Base-by-base conservation (phyloP, 1,140 invertebrate genomes). In the Leguminivora glycinivorella region DNA sequence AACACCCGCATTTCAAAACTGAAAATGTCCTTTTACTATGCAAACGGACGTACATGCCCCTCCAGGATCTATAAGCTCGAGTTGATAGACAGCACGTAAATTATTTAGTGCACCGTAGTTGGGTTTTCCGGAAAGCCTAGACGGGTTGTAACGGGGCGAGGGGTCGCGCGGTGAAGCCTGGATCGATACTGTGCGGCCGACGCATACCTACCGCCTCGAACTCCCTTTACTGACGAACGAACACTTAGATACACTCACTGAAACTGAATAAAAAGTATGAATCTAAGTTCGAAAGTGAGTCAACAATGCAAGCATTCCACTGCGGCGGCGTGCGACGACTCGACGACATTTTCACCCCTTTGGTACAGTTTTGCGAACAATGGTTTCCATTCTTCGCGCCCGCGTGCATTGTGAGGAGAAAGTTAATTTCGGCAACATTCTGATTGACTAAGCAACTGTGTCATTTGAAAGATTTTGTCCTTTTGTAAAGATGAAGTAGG, bases 181-280 rank as follows among this genome's bases (percentile, higher is more conserved):
- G 81, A 85, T 83, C 82, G 81, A 86, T 84, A 82, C 56, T 73
- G 78, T 76, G 75, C 76, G 68, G 71, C 70, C 74, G 73, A 76
- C 70, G 58, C 71, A 60, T 71, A 52, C 72, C 75, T 69, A 70
- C 72, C 14, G 19, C 12, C 19, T 31, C 31, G n/a, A 31, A 72
- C 70, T 71, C 66, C 69, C 73, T 75, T 71, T 71, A 63, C 58
- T 70, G 19, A 52, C 47, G 43, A 52, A 52, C 47, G 17, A 52
- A 9, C 6, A 52, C 7, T 52, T 22, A 52, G 43, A 19, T 52
- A 9, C 17, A 22, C 10, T 52, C 47, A 52, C 47, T 52, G 47
- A 22, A 52, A 52, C 47, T 22, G 47, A 52, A 52, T 52, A 52
- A 52, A 52, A 52, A 22, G 47, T 52, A 52, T 52, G 47, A 52